phyloP scores from a whole-genome alignment of 2,888 invertebrate genomes.

The Chrysopilus asiliformis region DNA sequence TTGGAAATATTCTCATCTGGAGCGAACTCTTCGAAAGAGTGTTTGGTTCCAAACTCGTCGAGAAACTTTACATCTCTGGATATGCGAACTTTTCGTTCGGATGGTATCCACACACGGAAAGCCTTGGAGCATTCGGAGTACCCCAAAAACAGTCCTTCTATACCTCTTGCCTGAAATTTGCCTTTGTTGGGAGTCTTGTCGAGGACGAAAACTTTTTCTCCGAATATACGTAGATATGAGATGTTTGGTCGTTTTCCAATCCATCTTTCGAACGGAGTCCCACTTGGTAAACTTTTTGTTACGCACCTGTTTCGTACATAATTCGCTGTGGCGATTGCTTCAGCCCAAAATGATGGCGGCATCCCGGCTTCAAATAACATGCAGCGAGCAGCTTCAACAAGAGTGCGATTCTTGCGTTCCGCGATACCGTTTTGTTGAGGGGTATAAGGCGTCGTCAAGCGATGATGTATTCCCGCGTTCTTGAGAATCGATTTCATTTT shows the following conservation, averaged over 20 bases:
- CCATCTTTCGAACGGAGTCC: conserved; percentile 11
- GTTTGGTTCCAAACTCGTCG: too few species aligned
- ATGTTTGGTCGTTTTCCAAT: conserved; percentile 11
- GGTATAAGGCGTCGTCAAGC: conserved; percentile 13
- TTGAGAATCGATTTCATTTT: background rate
- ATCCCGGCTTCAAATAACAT: conserved; percentile 20
- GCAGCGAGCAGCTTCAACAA: conserved; percentile 17
- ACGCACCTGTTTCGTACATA: conserved; percentile 19
- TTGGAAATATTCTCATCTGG: too few species aligned
- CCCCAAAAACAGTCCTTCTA: background rate
- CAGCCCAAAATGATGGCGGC: conserved; percentile 20
- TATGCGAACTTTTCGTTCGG: background rate
- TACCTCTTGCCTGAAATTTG: conserved; percentile 10
- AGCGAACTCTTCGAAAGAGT: too few species aligned
- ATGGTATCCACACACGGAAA: background rate
- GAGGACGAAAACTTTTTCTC: conserved; percentile 7
- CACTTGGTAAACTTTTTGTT: conserved; percentile 10
- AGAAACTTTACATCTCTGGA: background rate
- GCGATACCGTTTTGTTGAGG: conserved; percentile 17
- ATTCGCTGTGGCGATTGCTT: conserved; percentile 21
- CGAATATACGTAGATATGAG: conserved; percentile 12
- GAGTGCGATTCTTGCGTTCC: conserved; percentile 16
- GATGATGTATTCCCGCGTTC: conserved; percentile 13
- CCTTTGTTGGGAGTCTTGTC: conserved; percentile 9
- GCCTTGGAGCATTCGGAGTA: background rate